Evolutionary conservation across 2,113 vertebrate genomes (phyloP).

Genomic region (Muscicapa adusta): DNA sequence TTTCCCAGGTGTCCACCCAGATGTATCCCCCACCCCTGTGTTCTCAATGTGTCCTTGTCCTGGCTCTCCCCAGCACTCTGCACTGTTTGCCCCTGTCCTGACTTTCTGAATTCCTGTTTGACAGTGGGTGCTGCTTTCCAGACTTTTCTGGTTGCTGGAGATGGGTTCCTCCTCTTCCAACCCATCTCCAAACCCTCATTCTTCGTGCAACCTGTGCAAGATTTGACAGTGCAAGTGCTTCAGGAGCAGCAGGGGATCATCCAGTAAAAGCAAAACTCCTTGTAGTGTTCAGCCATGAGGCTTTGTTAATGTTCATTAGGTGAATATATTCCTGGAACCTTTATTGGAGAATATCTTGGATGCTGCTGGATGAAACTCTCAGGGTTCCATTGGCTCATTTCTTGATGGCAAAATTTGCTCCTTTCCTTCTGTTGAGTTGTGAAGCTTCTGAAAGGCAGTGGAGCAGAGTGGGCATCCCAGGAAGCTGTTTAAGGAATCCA

Average conservation of each 20-base stretch:
- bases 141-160: neutral
- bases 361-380: neutral
- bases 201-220: neutral
- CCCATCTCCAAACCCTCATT: neutral
- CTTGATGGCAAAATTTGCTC: neutral
- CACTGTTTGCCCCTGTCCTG: neutral
- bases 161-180: neutral
- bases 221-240: neutral
- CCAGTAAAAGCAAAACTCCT: neutral
- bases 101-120: neutral
- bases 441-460: neutral
- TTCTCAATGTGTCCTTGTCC: neutral
- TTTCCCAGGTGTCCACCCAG: neutral
- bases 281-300: neutral
- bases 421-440: neutral
- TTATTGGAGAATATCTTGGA: neutral
- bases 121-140: neutral
- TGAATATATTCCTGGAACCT: neutral
- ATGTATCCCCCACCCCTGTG: neutral
- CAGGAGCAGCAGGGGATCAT: neutral
- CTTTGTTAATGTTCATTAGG: neutral
- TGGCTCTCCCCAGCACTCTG: neutral
- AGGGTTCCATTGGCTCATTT: neutral
- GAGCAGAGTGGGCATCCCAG: neutral
- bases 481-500: neutral